Evolutionary conservation across 2,888 invertebrate species (phyloP).

Genomic region (Cylloceria caligata): DNA sequence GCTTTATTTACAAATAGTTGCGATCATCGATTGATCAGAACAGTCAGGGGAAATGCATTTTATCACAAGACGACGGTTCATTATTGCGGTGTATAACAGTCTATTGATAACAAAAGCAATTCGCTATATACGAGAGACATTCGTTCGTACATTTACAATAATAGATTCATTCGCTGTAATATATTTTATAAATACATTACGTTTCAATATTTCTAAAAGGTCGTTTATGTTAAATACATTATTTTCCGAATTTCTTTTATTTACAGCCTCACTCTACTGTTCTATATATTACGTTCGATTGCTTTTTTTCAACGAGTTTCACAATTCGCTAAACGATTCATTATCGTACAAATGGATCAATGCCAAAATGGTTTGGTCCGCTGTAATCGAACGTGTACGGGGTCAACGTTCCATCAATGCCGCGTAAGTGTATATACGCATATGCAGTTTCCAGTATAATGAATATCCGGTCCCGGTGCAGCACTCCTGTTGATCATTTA

Average conservation of each 20-base stretch:
- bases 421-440: slow-evolving; percentile 7
- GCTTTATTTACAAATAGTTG: slow-evolving; percentile 19
- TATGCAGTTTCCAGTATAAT: slow-evolving; percentile 25
- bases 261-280: background rate
- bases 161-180: background rate
- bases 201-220: slow-evolving; percentile 2
- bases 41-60: background rate
- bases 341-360: slow-evolving; percentile 38
- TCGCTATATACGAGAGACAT: background rate
- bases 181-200: background rate
- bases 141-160: no score
- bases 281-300: slow-evolving; percentile 1
- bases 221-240: slow-evolving; percentile 20
- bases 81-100: background rate
- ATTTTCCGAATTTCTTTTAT: background rate
- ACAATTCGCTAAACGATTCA: slow-evolving; percentile 43
- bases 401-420: slow-evolving; percentile 45
- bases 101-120: background rate
- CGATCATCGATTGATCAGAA: slow-evolving; percentile 21
- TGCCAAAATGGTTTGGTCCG: slow-evolving; percentile 29
- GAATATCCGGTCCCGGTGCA: slow-evolving; percentile 28
- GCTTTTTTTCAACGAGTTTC: background rate
- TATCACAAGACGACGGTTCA: background rate
- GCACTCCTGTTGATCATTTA: slow-evolving; percentile 50
- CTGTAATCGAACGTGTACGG: slow-evolving; percentile 38